Evolutionary conservation across 2,113 vertebrate species (phyloP), one percentile per base, ranked within the genome.

Genomic region (Morone saxatilis): DNA sequence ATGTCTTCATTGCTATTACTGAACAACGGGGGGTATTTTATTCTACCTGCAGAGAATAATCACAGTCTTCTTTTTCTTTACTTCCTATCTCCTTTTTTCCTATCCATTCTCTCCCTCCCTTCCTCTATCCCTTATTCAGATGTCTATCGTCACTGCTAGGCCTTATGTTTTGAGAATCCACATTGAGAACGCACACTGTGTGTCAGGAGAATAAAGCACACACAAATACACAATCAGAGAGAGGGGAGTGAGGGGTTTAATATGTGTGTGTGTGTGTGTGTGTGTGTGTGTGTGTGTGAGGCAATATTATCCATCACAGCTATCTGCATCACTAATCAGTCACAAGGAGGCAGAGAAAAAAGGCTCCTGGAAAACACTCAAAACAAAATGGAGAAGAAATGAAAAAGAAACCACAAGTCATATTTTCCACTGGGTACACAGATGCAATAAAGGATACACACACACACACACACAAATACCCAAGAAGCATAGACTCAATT

Each of bases 291-390:
- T 1, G 31, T 68, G 45, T 74, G 41, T 45, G 41, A 86, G 71
- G 25, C 45, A 20, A 71, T 69, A 83, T 89, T 88, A 90, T 93
- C 81, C 88, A 91, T 91, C 86, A 85, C 69, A 85, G 85, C 76
- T 88, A 90, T 93, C 90, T 91, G 81, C 88, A 90, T 91, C 86
- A 85, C 86, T 88, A 91, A 93, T 91, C 89, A 86, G 82, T 73
- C 76, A 83, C 86, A 86, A 91, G 73, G 66, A 91, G 60, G 71
- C 53, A 56, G 76, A 89, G 67, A 85, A 81, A 82, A 88, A 75
- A 78, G 63, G 19, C 78, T 80, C 50, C 57, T 36, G 59, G 48
- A 81, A 83, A 47, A 48, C 80, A 66, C 76, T 85, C 14, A 0
- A 88, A 87, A 85, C 80, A 87, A 88, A 90, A 91, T 88, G 74